Evolutionary conservation across 1,140 invertebrate genomes (phyloP).

Genomic region (Nylanderia fulva): DNA sequence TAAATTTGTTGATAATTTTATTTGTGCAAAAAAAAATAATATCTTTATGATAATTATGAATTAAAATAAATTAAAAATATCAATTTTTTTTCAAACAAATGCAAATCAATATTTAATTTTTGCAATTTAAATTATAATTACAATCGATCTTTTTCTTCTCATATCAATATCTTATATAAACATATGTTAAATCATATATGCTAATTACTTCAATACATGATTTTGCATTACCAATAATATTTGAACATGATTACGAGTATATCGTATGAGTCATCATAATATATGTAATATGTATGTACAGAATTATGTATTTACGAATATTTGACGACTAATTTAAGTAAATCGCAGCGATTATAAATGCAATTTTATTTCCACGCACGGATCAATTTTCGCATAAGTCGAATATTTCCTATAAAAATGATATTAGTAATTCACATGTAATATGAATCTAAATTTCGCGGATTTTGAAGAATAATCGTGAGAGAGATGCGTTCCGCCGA

Average conservation of each 20-base stretch:
- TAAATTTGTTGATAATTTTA: not conserved
- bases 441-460: not conserved
- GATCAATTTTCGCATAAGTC: not conserved
- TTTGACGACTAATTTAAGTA: not conserved
- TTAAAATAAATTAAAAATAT: not conserved
- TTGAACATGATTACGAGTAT: not conserved
- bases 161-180: not conserved
- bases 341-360: not conserved
- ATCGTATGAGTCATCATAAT: not conserved
- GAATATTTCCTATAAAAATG: not conserved
- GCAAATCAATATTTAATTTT: not conserved
- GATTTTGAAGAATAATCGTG: not conserved
- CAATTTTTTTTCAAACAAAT: not conserved
- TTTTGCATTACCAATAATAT: not conserved
- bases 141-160: not conserved
- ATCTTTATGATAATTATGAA: not conserved
- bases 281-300: not conserved
- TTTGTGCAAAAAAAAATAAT: not conserved
- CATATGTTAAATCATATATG: not conserved
- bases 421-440: not conserved
- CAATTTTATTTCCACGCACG: not conserved
- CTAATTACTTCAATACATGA: not conserved
- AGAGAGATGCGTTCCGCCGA: slow-evolving; percentile 24
- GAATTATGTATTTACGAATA: not conserved
- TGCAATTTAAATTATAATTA: not conserved